These are phyloP conservation scores for Clarias pachynema DNA, from an alignment of 2,797 vertebrate species.

Conservation along the genomic window DNA sequence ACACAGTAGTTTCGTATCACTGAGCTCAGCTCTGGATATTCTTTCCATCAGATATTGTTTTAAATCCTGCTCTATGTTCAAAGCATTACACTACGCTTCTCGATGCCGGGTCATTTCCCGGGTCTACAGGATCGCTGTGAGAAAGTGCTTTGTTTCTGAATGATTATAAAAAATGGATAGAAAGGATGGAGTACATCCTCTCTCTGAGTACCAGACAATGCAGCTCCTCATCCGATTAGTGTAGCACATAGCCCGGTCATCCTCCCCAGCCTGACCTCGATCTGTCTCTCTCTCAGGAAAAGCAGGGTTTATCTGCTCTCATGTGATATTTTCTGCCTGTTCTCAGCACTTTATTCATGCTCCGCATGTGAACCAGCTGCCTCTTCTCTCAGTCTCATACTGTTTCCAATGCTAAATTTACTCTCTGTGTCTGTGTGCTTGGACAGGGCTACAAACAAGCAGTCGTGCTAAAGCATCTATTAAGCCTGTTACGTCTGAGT, in stretches of 20 bases:
- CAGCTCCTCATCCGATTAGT: slow-evolving; percentile 43
- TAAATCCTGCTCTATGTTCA: neutral
- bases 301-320: slow-evolving; percentile 3
- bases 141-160: slow-evolving; percentile 14
- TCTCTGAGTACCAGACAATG: slow-evolving; percentile 22
- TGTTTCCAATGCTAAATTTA: slow-evolving; percentile 26
- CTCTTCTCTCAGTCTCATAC: slow-evolving; percentile 7
- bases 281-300: slow-evolving; percentile 37
- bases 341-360: slow-evolving; percentile 29
- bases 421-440: neutral
- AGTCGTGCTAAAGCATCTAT: slow-evolving; percentile 16
- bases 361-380: slow-evolving; percentile 26
- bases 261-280: slow-evolving; percentile 37
- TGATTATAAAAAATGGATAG: slow-evolving; percentile 18
- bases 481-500: neutral
- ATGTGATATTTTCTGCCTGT: slow-evolving; percentile 42
- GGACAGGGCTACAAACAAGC: slow-evolving; percentile 14
- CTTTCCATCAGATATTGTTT: neutral
- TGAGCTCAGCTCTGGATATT: neutral
- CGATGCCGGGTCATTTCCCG: neutral
- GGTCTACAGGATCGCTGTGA: neutral
- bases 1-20: neutral
- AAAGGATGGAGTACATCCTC: neutral
- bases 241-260: slow-evolving; percentile 2
- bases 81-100: neutral